phyloP scores from a whole-genome alignment of 2,113 vertebrate genomes.

The Heptranchias perlo region DNA sequence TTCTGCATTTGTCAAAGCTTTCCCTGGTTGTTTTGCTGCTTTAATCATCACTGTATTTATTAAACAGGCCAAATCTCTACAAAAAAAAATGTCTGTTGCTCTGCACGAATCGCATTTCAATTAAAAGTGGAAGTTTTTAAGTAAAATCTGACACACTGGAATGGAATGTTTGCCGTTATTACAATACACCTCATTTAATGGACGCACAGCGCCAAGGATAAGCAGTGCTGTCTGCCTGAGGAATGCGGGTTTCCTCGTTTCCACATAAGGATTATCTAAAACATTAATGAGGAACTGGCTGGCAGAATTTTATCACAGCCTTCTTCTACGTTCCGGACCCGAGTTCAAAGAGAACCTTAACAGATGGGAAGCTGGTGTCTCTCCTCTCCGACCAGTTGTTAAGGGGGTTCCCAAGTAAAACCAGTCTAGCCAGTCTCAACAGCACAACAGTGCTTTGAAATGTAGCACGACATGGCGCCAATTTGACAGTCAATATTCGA shows the following conservation, averaged over 20 bases:
- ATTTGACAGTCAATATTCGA: neutral
- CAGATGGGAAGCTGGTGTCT: neutral
- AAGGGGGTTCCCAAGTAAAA: neutral
- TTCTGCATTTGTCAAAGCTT: conserved; percentile 27
- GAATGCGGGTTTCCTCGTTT: neutral
- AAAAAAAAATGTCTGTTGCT: conserved; percentile 16
- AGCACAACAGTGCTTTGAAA: neutral
- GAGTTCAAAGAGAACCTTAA: neutral
- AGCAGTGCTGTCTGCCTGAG: neutral
- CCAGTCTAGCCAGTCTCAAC: neutral
- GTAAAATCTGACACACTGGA: neutral
- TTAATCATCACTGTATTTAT: conserved; percentile 24
- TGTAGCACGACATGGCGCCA: neutral
- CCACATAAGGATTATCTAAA: neutral
- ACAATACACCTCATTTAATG: neutral
- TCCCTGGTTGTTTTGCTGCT: conserved; percentile 26
- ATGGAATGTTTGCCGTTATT: neutral
- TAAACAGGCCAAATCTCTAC: conserved; percentile 30
- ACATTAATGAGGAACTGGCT: neutral
- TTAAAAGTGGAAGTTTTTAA: conserved; percentile 26
- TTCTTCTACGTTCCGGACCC: neutral
- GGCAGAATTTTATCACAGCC: neutral
- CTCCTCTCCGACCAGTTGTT: neutral
- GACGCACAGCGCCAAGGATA: neutral
- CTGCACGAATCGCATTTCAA: conserved; percentile 27